Evolutionary conservation across 1,140 invertebrate genomes (phyloP).

Genomic region (Oryzaephilus surinamensis): DNA sequence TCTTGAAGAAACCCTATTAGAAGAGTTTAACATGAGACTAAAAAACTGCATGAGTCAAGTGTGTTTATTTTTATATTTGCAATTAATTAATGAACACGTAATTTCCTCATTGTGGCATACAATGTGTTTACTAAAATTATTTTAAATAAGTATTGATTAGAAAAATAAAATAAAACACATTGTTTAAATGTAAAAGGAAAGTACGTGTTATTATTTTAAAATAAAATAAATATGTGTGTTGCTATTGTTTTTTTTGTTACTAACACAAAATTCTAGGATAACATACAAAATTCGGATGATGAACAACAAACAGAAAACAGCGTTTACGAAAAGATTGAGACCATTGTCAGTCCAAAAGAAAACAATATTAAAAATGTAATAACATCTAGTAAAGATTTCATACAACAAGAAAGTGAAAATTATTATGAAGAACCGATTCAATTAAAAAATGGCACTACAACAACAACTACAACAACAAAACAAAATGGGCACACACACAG

Average conservation of each 20-base stretch:
- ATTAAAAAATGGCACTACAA: slow-evolving; percentile 8
- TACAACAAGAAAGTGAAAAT: slow-evolving; percentile 18
- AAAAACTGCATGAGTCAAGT: slow-evolving; percentile 37
- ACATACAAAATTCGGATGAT: slow-evolving; percentile 11
- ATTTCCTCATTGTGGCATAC: too few relatives aligned
- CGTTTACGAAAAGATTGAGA: slow-evolving; percentile 18
- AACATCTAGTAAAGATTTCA: slow-evolving; percentile 11
- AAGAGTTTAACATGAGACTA: slow-evolving; percentile 36
- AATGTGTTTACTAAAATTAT: too few relatives aligned
- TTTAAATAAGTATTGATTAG: too few relatives aligned
- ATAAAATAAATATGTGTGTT: slow-evolving; percentile 20
- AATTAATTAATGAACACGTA: too few relatives aligned
- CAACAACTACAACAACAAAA: too few relatives aligned
- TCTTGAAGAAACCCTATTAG: slow-evolving; percentile 32
- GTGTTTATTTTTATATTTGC: slow-evolving; percentile 28
- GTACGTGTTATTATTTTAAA: too few relatives aligned
- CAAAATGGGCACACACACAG: slow-evolving; percentile 17
- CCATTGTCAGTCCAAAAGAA: slow-evolving; percentile 2
- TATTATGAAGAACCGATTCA: slow-evolving; percentile 17
- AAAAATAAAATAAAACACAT: too few relatives aligned
- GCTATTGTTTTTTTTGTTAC: too few relatives aligned
- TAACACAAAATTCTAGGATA: slow-evolving; percentile 26
- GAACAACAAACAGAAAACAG: slow-evolving; percentile 12
- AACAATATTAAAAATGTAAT: slow-evolving; percentile 8
- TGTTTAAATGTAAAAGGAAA: too few relatives aligned